A percentile compares a stretch with the other conserved stretches of the same genome.
Conservation (phyloP, 2,888 invertebrate genomes). For the Poecilobothrus nobilitatus region DNA sequence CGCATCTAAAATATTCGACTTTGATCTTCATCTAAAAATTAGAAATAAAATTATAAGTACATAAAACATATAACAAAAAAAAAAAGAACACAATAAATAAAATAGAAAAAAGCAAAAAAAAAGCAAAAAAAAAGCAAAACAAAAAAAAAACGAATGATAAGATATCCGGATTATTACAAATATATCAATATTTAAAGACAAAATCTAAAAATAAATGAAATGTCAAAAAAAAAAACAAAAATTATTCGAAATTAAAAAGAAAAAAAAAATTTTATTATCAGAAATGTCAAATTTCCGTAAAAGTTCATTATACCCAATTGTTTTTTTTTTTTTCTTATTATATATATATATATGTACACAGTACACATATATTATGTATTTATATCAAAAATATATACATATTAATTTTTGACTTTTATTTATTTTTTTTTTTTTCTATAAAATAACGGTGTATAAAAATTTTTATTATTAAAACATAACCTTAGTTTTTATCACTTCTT, state of each 20-base stretch:
- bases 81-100: too few relatives aligned
- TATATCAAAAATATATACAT: too few relatives aligned
- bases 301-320: not conserved
- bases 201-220: not conserved
- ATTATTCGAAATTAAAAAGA: not conserved
- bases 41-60: not conserved
- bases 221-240: not conserved
- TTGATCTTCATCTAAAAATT: not conserved
- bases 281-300: constrained; percentile 1
- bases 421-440: not conserved
- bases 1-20: not conserved
- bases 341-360: too few relatives aligned
- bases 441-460: not conserved
- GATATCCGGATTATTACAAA: not conserved
- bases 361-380: too few relatives aligned
- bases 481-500: not conserved
- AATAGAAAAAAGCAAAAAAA: not conserved
- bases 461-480: not conserved
- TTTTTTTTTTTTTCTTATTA: not conserved
- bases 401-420: not conserved
- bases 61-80: too few relatives aligned
- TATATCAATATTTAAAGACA: not conserved
- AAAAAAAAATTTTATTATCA: not conserved
- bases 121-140: not conserved
- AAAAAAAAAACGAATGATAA: not conserved